Percentiles rank a stretch among this genome's conserved stretches.
phyloP scores from a whole-genome alignment of 2,113 vertebrate species.

The Hylia prasina region DNA sequence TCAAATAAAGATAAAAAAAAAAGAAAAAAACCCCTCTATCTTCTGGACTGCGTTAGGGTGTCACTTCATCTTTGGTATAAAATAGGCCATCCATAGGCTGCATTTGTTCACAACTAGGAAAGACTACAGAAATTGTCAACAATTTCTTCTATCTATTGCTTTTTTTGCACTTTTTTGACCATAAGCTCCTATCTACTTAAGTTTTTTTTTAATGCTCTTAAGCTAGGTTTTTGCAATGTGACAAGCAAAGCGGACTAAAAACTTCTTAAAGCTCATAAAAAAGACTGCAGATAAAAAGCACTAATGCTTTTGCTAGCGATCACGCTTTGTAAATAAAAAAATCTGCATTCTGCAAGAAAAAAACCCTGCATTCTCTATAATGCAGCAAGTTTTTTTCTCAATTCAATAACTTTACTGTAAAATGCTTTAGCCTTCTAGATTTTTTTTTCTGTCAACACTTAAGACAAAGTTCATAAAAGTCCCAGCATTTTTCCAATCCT shows the following conservation, averaged over 20 bases:
- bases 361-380: constrained; percentile 83
- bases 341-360: constrained; percentile 87
- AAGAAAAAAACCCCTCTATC: constrained; percentile 66
- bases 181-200: constrained; percentile 92
- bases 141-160: constrained; percentile 99
- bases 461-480: constrained; percentile 88
- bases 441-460: constrained; percentile 75
- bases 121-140: constrained; percentile 99
- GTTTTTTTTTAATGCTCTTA: constrained; percentile 78
- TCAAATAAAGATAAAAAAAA: constrained; percentile 83
- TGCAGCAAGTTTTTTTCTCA: constrained; percentile 83
- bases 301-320: constrained; percentile 88
- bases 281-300: constrained; percentile 98
- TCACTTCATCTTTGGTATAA: constrained; percentile 99
- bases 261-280: constrained; percentile 97
- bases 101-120: constrained; percentile 98
- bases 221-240: constrained; percentile 87
- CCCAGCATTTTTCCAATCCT: constrained; percentile 80
- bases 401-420: constrained; percentile 82
- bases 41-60: constrained; percentile 83
- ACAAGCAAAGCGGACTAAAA: constrained; percentile 98
- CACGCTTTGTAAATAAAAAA: constrained; percentile 88
- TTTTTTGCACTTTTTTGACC: constrained; percentile 89
- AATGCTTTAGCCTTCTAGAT: constrained; percentile 86
- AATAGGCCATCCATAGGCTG: constrained; percentile 97